Conservation (phyloP, 2,113 vertebrate genomes). For the Hippocampus comes region DNA sequence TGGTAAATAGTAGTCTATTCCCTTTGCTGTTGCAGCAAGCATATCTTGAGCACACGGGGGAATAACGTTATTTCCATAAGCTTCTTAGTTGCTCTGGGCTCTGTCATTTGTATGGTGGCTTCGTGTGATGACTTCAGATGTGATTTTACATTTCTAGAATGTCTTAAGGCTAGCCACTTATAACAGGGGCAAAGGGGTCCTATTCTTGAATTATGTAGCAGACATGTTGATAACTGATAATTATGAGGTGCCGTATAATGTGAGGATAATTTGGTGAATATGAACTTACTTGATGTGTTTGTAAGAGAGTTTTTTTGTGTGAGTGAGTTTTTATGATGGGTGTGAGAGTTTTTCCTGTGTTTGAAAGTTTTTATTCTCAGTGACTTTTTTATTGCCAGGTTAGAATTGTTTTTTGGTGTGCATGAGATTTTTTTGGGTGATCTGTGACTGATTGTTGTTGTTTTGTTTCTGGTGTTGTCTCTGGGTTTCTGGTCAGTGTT, state of each 20-base stretch:
- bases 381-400: no score
- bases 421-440: no score
- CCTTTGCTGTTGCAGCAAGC: conserved; percentile 28
- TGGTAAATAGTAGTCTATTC: conserved; percentile 39
- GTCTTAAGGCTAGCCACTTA: neutral
- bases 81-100: conserved; percentile 40
- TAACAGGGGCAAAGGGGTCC: conserved; percentile 9
- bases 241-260: no score
- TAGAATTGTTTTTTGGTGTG: no score
- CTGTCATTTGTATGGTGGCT: conserved; percentile 33
- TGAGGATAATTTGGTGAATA: no score
- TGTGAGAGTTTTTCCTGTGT: neutral
- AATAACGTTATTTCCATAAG: conserved; percentile 57
- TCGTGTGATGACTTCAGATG: conserved; percentile 19
- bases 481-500: no score
- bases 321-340: neutral
- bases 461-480: no score
- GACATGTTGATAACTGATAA: neutral
- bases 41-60: conserved; percentile 38
- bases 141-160: conserved; percentile 22
- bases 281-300: no score
- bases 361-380: no score
- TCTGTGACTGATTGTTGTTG: no score
- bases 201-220: conserved; percentile 2
- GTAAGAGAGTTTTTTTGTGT: neutral